Evolutionary conservation across 2,113 vertebrate species (phyloP).

Genomic region (Rhynchopsitta pachyrhyncha): DNA sequence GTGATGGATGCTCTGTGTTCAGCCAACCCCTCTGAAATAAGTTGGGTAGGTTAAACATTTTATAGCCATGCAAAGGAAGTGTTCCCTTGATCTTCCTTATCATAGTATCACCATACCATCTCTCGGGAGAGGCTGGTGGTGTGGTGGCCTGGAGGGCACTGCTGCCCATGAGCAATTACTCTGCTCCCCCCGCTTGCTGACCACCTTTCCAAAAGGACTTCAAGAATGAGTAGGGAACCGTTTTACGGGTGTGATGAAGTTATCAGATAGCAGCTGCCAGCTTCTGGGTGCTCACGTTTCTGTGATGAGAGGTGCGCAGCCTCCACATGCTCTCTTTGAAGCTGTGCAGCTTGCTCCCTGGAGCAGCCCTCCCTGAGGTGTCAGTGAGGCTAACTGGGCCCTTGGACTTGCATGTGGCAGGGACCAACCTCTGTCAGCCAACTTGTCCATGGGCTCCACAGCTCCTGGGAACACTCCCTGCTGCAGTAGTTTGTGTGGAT

Average conservation of each 20-base stretch:
- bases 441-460: fast-evolving
- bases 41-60: background rate
- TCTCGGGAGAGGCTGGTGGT: background rate
- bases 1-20: background rate
- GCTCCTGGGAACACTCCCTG: background rate
- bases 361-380: background rate
- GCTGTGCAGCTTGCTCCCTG: background rate
- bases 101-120: background rate
- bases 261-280: background rate
- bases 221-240: background rate
- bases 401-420: background rate
- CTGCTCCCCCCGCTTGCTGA: fast-evolving
- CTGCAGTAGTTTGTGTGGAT: background rate
- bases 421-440: background rate
- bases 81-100: background rate
- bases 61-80: background rate
- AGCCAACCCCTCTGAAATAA: background rate
- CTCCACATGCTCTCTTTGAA: background rate
- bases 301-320: background rate
- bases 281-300: background rate
- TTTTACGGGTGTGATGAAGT: background rate
- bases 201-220: background rate
- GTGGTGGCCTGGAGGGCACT: background rate
- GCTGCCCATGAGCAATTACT: background rate
- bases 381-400: background rate